Percentiles rank a stretch among this genome's conserved stretches.
These are phyloP conservation scores for Alitta virens DNA, from an alignment of 2,888 invertebrate genomes.

Conservation along the genomic window DNA sequence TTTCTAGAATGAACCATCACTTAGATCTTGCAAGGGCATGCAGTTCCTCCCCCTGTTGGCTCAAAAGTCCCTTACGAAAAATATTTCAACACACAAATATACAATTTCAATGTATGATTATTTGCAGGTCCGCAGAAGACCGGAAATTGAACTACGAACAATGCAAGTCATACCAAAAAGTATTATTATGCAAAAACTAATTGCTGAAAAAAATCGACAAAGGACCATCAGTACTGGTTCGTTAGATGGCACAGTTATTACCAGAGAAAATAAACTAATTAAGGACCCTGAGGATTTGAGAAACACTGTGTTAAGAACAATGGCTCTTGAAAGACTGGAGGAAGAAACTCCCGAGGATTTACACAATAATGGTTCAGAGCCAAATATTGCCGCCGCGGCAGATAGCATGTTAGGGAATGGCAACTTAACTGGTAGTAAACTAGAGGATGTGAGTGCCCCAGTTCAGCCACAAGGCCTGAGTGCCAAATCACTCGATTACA, in stretches of 20 bases:
- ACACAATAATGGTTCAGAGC: background rate
- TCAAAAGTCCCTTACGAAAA: no score
- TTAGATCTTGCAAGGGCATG: no score
- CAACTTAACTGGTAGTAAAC: background rate
- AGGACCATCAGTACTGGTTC: constrained; percentile 54
- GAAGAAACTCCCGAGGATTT: background rate
- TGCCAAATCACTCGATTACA: background rate
- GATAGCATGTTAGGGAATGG: background rate
- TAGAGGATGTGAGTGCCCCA: background rate
- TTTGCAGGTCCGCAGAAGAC: no score
- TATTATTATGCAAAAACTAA: constrained; percentile 53
- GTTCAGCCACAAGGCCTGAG: background rate
- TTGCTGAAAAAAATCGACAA: constrained; percentile 53
- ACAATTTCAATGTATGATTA: no score
- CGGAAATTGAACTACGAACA: background rate
- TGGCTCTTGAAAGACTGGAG: background rate
- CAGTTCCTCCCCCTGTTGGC: no score
- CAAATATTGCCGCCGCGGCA: background rate
- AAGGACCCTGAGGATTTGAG: constrained; percentile 13
- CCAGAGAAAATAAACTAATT: constrained; percentile 50
- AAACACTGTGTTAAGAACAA: background rate
- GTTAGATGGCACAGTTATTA: constrained; percentile 54
- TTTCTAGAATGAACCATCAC: no score
- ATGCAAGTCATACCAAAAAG: background rate
- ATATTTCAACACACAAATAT: no score